Percentiles rank a stretch among this genome's conserved stretches.
phyloP scores from a whole-genome alignment of 2,888 invertebrate genomes.

The Matsumyia berberina region DNA sequence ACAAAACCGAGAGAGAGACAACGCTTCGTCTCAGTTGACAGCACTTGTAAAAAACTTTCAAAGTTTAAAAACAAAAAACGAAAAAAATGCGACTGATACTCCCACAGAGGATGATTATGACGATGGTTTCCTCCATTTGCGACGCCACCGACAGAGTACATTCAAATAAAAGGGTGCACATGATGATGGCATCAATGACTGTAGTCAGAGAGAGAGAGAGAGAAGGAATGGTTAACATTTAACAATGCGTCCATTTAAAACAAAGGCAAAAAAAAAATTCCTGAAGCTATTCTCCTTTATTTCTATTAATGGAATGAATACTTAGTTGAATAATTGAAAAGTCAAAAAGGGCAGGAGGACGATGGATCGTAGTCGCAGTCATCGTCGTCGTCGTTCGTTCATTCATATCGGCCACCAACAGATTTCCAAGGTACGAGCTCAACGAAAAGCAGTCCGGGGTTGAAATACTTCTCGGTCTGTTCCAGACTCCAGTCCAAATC shows the following conservation, averaged over 20 bases:
- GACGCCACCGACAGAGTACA: slow-evolving; percentile 10
- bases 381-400: slow-evolving; percentile 14
- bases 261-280: slow-evolving; percentile 66
- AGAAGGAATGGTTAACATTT: too few species aligned
- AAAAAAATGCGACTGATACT: slow-evolving; percentile 32
- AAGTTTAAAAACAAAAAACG: slow-evolving; percentile 16
- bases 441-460: slow-evolving; percentile 21
- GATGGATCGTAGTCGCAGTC: slow-evolving; percentile 19
- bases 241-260: slow-evolving; percentile 75
- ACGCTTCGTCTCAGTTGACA: slow-evolving; percentile 38
- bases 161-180: slow-evolving; percentile 35
- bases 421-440: slow-evolving; percentile 17
- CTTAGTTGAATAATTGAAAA: slow-evolving; percentile 76
- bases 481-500: slow-evolving; percentile 19
- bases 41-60: slow-evolving; percentile 41
- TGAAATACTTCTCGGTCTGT: slow-evolving; percentile 23
- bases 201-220: slow-evolving; percentile 9
- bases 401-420: slow-evolving; percentile 18
- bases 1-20: background rate
- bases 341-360: slow-evolving; percentile 37
- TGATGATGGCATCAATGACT: slow-evolving; percentile 23
- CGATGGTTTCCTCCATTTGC: slow-evolving; percentile 20
- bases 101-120: background rate
- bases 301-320: slow-evolving; percentile 75
- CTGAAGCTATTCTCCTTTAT: slow-evolving; percentile 71